These are phyloP conservation scores for Gallinago stenura DNA, from an alignment of 2,797 vertebrate genomes.

Conservation along the genomic window DNA sequence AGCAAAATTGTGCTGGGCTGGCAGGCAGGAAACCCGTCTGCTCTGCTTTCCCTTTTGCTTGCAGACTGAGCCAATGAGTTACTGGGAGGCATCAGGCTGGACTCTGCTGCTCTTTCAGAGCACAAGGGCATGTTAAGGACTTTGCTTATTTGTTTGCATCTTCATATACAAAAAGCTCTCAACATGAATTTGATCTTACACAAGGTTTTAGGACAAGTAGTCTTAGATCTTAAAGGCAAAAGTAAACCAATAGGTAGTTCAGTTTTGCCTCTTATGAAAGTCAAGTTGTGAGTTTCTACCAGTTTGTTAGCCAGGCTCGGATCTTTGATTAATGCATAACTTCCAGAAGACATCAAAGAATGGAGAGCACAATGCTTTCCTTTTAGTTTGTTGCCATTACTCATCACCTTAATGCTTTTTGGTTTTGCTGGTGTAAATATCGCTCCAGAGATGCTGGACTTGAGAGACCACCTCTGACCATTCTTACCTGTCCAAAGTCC, in stretches of 20 bases:
- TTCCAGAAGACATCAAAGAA: background rate
- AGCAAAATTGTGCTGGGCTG: slow-evolving; percentile 13
- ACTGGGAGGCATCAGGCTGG: background rate
- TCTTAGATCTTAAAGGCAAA: background rate
- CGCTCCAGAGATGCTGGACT: background rate
- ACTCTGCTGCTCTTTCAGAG: background rate
- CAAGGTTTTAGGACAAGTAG: background rate
- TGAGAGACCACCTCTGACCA: background rate
- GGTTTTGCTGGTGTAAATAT: background rate
- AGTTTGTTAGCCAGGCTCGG: background rate
- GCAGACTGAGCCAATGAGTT: background rate
- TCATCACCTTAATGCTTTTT: background rate
- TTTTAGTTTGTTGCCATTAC: background rate
- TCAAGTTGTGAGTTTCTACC: background rate
- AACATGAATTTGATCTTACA: background rate
- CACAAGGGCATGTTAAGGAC: background rate
- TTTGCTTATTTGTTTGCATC: background rate
- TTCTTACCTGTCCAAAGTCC: background rate
- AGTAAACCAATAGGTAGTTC: background rate
- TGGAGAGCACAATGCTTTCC: background rate
- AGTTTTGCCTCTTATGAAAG: background rate
- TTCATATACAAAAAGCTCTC: background rate
- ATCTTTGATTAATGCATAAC: background rate
- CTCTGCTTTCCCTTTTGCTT: background rate
- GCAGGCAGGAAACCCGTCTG: background rate